A percentile compares a stretch with the other conserved stretches of the same genome.
phyloP scores from a whole-genome alignment of 2,113 vertebrate species.

The Dasyornis broadbenti region DNA sequence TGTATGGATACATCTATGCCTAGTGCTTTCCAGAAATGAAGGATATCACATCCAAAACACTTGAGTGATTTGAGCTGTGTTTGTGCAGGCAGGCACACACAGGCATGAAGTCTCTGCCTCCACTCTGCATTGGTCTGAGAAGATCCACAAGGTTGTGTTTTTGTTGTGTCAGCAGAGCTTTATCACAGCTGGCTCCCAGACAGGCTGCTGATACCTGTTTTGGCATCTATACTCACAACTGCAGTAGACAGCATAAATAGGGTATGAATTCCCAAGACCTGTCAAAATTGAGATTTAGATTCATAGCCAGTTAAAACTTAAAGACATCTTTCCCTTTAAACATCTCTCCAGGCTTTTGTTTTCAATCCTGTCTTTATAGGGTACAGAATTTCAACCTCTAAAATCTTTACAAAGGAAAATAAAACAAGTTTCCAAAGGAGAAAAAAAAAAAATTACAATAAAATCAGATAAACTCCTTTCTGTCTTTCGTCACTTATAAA shows the following conservation, averaged over 20 bases:
- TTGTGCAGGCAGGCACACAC: neutral
- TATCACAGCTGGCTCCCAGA: neutral
- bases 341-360: neutral
- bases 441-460: no score
- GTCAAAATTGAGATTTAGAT: neutral
- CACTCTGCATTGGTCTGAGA: neutral
- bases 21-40: neutral
- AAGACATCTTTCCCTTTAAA: neutral
- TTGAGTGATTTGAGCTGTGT: neutral
- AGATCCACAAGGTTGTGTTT: neutral
- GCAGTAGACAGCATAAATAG: neutral
- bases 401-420: neutral
- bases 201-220: neutral
- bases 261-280: neutral
- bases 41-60: neutral
- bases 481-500: neutral
- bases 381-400: neutral
- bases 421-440: neutral
- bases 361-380: neutral
- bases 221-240: neutral
- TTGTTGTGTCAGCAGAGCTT: neutral
- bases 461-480: neutral
- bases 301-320: neutral
- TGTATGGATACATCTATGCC: fast-evolving
- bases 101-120: neutral